phyloP scores from a whole-genome alignment of 2,113 vertebrate species.

The Corythoichthys haematopterus region DNA sequence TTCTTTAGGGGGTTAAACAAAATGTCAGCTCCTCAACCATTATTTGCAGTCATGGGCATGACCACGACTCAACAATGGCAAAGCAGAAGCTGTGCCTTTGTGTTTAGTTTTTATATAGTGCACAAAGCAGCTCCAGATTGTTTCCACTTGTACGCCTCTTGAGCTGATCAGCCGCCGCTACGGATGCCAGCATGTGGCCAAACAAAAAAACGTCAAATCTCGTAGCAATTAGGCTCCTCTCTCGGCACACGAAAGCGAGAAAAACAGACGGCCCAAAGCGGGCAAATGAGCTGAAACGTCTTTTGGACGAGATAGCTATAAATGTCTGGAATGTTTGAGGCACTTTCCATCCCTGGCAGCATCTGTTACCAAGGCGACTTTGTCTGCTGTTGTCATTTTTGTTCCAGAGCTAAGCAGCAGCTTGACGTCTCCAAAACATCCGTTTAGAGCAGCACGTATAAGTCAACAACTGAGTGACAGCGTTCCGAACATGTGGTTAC shows the following conservation, averaged over 20 bases:
- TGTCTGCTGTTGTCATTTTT: neutral
- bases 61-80: neutral
- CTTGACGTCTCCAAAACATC: neutral
- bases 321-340: conserved; percentile 5
- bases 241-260: neutral
- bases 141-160: neutral
- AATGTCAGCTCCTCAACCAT: neutral
- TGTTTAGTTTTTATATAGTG: neutral
- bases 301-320: conserved; percentile 1
- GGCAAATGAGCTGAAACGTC: conserved; percentile 2
- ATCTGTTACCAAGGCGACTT: neutral
- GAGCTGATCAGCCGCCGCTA: neutral
- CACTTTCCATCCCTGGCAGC: neutral
- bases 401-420: neutral
- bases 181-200: conserved; percentile 1
- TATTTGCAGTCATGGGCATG: neutral
- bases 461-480: neutral
- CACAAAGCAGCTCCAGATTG: neutral
- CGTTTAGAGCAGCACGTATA: neutral
- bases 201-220: neutral
- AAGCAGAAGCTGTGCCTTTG: neutral
- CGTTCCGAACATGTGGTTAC: neutral
- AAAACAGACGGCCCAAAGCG: conserved; percentile 1
- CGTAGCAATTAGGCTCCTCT: conserved; percentile 7
- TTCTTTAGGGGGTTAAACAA: neutral